These are phyloP conservation scores for Hypothenemus hampei DNA, from an alignment of 1,140 invertebrate species.

Conservation along the genomic window DNA sequence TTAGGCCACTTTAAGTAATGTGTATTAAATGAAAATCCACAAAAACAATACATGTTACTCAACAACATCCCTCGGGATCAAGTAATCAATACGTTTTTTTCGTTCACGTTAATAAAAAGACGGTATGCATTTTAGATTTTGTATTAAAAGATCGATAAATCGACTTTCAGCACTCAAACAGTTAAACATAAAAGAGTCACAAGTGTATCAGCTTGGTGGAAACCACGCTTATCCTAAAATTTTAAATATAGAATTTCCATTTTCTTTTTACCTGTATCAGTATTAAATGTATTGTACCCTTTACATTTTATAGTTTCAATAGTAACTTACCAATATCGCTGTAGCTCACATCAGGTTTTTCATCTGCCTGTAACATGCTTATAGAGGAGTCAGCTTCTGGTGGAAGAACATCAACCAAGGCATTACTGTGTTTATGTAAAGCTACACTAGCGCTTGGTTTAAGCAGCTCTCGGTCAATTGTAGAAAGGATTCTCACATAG, in stretches of 20 bases:
- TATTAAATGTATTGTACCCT: background rate
- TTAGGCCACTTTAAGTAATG: too few species aligned
- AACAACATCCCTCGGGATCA: too few species aligned
- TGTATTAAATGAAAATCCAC: too few species aligned
- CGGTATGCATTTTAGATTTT: too few species aligned
- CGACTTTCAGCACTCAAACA: too few species aligned
- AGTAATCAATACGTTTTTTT: too few species aligned
- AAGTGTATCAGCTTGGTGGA: too few species aligned
- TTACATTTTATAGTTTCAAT: background rate
- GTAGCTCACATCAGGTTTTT: slow-evolving; percentile 97
- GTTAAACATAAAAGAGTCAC: too few species aligned
- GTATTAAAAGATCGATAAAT: too few species aligned
- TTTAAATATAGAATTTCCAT: background rate
- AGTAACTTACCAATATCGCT: slow-evolving; percentile 78
- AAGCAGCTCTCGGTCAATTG: slow-evolving; percentile 82
- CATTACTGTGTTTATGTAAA: slow-evolving; percentile 91
- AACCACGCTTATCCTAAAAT: too few species aligned
- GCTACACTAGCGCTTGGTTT: slow-evolving; percentile 89
- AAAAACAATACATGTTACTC: too few species aligned
- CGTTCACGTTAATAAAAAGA: too few species aligned
- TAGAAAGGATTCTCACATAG: slow-evolving; percentile 84
- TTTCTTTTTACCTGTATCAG: background rate
- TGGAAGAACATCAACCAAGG: slow-evolving; percentile 85
- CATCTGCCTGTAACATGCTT: slow-evolving; percentile 96
- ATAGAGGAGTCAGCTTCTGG: slow-evolving; percentile 93